phyloP scores from a whole-genome alignment of 2,797 vertebrate species.

The Enteromius afrohamiltoni region DNA sequence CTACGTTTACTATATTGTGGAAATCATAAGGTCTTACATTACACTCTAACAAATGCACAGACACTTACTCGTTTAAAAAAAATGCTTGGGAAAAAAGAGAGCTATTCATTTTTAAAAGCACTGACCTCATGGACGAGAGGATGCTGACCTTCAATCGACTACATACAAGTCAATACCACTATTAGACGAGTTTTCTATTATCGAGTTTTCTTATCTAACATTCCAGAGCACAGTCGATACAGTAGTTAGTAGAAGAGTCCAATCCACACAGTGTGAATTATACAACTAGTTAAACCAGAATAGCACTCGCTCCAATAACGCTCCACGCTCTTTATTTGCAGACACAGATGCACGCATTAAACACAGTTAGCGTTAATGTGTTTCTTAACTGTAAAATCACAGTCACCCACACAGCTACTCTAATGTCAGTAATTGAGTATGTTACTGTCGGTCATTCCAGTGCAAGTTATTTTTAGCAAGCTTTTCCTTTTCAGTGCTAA shows the following conservation, averaged over 20 bases:
- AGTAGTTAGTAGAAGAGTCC: conserved; percentile 24
- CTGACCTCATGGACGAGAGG: neutral
- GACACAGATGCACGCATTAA: neutral
- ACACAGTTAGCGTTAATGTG: neutral
- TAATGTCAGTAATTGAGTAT: neutral
- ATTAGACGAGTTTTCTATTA: conserved; percentile 24
- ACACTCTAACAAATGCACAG: neutral
- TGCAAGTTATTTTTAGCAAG: conserved; percentile 3
- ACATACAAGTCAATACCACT: conserved; percentile 19
- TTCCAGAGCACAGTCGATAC: conserved; percentile 28
- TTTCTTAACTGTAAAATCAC: conserved; percentile 15
- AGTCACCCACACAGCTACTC: conserved; percentile 12
- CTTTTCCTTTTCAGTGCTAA: neutral
- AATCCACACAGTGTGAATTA: conserved; percentile 12
- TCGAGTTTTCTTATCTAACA: conserved; percentile 33
- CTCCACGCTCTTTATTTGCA: neutral
- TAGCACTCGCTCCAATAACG: neutral
- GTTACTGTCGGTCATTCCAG: neutral
- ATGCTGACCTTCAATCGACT: conserved; percentile 27
- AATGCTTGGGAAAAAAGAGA: neutral
- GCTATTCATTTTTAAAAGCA: conserved; percentile 1
- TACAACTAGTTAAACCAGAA: conserved; percentile 23
- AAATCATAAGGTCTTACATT: no score
- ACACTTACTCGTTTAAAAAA: neutral
- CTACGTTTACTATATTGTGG: neutral